phyloP scores from a whole-genome alignment of 2,113 vertebrate species.

The Atherinomorus stipes region DNA sequence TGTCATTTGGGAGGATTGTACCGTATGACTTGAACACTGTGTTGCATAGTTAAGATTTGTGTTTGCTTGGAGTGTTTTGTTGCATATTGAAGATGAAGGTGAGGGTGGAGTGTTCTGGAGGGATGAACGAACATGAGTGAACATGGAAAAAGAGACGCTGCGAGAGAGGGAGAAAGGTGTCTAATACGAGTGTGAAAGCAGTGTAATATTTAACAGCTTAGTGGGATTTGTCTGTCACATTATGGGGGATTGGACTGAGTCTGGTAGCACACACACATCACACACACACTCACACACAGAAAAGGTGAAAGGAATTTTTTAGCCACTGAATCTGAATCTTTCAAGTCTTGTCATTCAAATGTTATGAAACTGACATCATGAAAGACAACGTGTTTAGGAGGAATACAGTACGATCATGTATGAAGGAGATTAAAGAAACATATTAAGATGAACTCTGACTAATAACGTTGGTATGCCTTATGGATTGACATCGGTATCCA shows the following conservation, averaged over 20 bases:
- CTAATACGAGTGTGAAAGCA: slow-evolving; percentile 72
- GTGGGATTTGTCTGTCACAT: slow-evolving; percentile 78
- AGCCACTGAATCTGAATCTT: slow-evolving; percentile 42
- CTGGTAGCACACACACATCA: slow-evolving; percentile 42
- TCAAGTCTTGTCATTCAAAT: slow-evolving; percentile 18
- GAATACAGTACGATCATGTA: slow-evolving; percentile 3
- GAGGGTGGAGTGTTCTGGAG: slow-evolving; percentile 22
- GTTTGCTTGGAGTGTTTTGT: slow-evolving; percentile 51
- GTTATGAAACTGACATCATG: slow-evolving; percentile 22
- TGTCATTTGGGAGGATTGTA: slow-evolving; percentile 17
- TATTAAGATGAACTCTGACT: too few relatives aligned
- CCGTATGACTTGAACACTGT: slow-evolving; percentile 24
- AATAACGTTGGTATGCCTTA: too few relatives aligned
- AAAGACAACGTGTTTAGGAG: neutral
- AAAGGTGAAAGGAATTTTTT: slow-evolving; percentile 44
- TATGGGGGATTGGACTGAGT: slow-evolving; percentile 61
- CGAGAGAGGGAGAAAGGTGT: slow-evolving; percentile 58
- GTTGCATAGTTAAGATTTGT: slow-evolving; percentile 58
- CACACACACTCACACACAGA: slow-evolving; percentile 15
- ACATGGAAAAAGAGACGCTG: slow-evolving; percentile 1
- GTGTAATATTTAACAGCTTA: slow-evolving; percentile 80
- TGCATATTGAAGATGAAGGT: slow-evolving; percentile 55
- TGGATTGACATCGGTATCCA: too few relatives aligned
- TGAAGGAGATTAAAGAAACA: neutral
- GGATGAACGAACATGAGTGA: slow-evolving; percentile 12